Evolutionary conservation across 1,140 invertebrate species (phyloP).

Genomic region (Caenorhabditis briggsae): DNA sequence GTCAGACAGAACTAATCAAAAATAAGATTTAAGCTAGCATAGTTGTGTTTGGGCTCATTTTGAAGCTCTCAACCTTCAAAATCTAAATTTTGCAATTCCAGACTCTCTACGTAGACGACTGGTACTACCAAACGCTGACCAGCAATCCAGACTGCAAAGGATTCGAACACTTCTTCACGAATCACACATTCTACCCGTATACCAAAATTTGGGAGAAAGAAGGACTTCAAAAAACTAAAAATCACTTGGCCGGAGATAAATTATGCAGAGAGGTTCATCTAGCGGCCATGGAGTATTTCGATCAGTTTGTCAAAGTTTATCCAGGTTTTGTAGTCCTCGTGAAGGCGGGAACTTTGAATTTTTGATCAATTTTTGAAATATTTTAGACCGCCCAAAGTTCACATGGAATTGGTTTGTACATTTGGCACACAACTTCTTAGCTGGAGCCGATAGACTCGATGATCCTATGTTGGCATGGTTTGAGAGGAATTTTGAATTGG

Average conservation of each 20-base stretch:
- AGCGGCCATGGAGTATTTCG: background rate
- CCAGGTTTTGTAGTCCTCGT: background rate
- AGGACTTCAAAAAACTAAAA: background rate
- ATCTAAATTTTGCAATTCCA: background rate
- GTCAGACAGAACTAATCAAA: too few relatives aligned
- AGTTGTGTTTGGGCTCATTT: background rate
- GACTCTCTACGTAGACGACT: background rate
- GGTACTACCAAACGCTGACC: background rate
- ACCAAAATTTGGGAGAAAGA: background rate
- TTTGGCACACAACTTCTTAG: background rate
- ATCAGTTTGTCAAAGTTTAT: background rate
- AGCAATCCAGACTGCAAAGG: background rate
- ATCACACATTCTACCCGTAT: background rate
- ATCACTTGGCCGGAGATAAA: background rate
- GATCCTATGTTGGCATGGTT: background rate
- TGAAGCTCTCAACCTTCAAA: background rate
- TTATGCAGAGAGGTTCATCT: background rate
- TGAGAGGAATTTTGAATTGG: background rate
- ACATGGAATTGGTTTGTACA: background rate
- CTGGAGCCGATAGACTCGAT: background rate
- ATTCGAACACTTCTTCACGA: background rate
- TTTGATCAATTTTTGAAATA: background rate
- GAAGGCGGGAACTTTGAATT: background rate
- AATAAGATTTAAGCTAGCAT: too few relatives aligned
- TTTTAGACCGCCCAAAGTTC: slow-evolving; percentile 1